Evolutionary conservation across 2,888 invertebrate genomes (phyloP), one percentile per base, ranked within the genome.

Genomic region (Rosalia funebris): DNA sequence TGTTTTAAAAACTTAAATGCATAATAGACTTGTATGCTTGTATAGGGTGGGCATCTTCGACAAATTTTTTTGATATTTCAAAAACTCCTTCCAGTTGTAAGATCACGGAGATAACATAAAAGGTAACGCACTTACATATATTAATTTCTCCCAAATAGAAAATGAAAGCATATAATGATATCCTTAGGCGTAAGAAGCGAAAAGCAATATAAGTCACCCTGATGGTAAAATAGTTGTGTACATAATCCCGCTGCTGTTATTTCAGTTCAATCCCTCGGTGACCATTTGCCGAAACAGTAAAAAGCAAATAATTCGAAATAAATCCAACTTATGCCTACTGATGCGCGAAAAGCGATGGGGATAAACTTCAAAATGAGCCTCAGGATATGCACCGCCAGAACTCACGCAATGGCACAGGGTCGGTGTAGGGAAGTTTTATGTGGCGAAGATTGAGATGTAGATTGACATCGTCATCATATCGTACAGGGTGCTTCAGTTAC

Each of bases 301-400:
- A 73, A 68, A 68, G 68, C 65, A 72, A 71, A 70, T 70, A 71
- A 71, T 71, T 65, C 66, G 69, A 66, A 71, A 70, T 71, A 71
- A 73, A 71, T 68, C 71, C 66, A 61, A 66, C 62, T 71, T 67
- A 62, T 68, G 70, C 62, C 62, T 56, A 68, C 58, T 65, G 71
- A 71, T 71, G 65, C 70, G 70, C 70, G 66, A 69, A 66, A 71
- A 63, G 48, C 53, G 56, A 55, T 44, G 57, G 63, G 70, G 70
- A 65, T 45, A 36, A 45, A 54, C 46, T 53, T 45, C 46, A 32
- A 41, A 60, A 63, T 62, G 45, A 58, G 53, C 46, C 62, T 62
- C 57, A 56, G 56, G 56, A 44, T 58, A 50, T 39, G 50, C 50
- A 50, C 14, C 11, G 12, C 14, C 14, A 46, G 48, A 32, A 45